Percentiles rank a stretch among this genome's conserved stretches.
Conservation (phyloP, 2,888 invertebrate genomes). For the Eumacrocentrus americanus region DNA sequence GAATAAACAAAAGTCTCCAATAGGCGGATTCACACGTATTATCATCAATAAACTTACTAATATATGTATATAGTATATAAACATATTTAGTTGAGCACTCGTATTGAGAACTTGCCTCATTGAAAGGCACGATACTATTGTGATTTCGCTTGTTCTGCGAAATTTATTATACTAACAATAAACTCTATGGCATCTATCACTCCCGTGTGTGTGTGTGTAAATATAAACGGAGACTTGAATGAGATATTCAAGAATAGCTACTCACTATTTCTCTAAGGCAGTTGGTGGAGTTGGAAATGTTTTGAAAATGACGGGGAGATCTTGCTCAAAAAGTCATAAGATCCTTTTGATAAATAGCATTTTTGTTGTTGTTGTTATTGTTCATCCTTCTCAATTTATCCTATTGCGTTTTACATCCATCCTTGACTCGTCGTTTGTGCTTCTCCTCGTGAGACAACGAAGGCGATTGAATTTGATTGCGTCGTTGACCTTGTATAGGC, state of each 20-base stretch:
- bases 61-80: no score
- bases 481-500: conserved; percentile 78
- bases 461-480: conserved; percentile 61
- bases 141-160: conserved; percentile 6
- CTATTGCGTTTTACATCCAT: conserved; percentile 70
- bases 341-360: no score
- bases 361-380: no score
- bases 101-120: conserved; percentile 29
- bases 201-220: neutral
- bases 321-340: no score
- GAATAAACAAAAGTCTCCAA: conserved; percentile 19
- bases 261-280: conserved; percentile 9
- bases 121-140: conserved; percentile 31
- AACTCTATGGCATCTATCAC: conserved; percentile 17
- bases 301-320: no score
- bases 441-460: conserved; percentile 70
- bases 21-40: neutral
- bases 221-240: neutral
- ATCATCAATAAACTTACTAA: neutral
- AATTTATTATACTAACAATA: neutral
- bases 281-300: neutral
- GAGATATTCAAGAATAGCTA: neutral
- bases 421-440: conserved; percentile 67
- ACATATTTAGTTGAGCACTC: conserved; percentile 30
- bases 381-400: no score